Evolutionary conservation across 2,797 vertebrate genomes (phyloP).

Genomic region (Xiphophorus birchmanni): DNA sequence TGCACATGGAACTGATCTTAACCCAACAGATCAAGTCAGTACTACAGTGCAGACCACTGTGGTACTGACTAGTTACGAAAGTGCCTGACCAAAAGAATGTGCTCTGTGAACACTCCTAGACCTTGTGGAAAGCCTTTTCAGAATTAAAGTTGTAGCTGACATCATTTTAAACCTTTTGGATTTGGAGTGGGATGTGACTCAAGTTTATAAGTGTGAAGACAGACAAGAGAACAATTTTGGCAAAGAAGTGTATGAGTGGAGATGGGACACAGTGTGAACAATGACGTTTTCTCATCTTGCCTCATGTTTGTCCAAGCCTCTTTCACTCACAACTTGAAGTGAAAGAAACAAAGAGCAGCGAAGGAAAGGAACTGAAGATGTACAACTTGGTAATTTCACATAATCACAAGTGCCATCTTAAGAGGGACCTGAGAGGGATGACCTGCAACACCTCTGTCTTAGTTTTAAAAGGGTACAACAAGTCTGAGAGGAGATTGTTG

Average conservation of each 20-base stretch:
- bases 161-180: neutral
- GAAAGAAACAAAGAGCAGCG: neutral
- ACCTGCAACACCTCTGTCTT: constrained; percentile 81
- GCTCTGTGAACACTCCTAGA: too few relatives aligned
- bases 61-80: neutral
- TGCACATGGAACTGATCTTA: neutral
- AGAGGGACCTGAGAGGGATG: constrained; percentile 78
- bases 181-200: neutral
- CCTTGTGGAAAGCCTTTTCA: neutral
- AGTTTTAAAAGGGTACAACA: constrained; percentile 60
- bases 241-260: constrained; percentile 5
- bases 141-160: neutral
- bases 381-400: constrained; percentile 34
- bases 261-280: constrained; percentile 9
- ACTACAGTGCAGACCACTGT: neutral
- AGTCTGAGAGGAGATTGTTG: constrained; percentile 40
- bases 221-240: neutral
- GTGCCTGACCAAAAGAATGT: neutral
- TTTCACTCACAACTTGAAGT: neutral
- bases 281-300: constrained; percentile 6
- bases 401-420: constrained; percentile 47
- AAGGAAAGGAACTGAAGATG: neutral
- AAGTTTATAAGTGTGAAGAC: neutral
- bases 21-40: neutral
- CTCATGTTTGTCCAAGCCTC: neutral